A percentile compares a stretch with the other conserved stretches of the same genome.
phyloP scores from a whole-genome alignment of 2,113 vertebrate genomes.

The Orycteropus afer region DNA sequence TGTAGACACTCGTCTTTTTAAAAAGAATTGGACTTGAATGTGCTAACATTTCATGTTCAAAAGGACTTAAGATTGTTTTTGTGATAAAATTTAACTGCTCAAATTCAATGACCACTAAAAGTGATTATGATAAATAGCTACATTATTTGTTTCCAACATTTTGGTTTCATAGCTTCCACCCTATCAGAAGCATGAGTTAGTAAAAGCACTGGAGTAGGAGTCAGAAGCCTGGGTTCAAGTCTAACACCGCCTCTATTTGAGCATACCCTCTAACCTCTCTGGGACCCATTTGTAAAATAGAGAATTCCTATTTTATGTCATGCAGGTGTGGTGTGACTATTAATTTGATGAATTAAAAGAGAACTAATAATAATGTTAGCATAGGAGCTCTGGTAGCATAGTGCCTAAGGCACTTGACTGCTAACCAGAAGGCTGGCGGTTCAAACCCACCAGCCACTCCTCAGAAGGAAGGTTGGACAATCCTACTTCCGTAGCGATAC shows the following conservation, averaged over 20 bases:
- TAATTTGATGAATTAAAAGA: neutral
- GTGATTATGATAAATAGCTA: slow-evolving; percentile 56
- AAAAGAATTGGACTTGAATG: neutral
- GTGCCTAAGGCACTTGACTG: too few species aligned
- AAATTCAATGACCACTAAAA: slow-evolving; percentile 56
- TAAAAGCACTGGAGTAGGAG: neutral
- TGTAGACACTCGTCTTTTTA: neutral
- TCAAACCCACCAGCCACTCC: too few species aligned
- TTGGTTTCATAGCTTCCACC: neutral
- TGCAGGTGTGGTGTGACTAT: accelerated
- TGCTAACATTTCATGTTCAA: slow-evolving; percentile 22
- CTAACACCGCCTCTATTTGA: neutral
- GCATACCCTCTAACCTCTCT: accelerated
- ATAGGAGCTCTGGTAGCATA: too few species aligned
- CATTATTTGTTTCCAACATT: neutral
- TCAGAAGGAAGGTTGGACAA: too few species aligned
- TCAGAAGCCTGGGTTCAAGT: too few species aligned
- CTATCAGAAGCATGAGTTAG: neutral
- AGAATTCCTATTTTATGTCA: neutral
- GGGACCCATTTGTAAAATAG: neutral
- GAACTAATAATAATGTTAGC: neutral
- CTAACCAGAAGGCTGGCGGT: too few species aligned
- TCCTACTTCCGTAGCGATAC: too few species aligned
- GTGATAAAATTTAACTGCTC: slow-evolving; percentile 44
- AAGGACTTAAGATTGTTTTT: slow-evolving; percentile 58